Evolutionary conservation across 2,113 vertebrate genomes (phyloP), one percentile per base, ranked within the genome.

Genomic region (Tachycineta bicolor): DNA sequence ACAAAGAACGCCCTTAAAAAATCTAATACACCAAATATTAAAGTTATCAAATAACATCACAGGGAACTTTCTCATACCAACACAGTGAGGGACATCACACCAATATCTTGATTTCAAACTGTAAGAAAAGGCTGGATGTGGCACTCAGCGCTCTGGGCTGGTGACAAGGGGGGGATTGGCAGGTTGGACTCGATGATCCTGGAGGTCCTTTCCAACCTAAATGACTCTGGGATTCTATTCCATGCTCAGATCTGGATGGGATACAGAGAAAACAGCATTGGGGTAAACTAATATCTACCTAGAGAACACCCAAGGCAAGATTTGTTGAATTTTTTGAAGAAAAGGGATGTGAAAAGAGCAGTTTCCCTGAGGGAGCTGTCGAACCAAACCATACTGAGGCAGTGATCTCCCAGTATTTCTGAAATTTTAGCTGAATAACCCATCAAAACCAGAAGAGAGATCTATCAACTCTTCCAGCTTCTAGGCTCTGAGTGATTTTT

Each of bases 231-330:
- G 16, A 24, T 70, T 55, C 24, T 63, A 25, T 29, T 63, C 56
- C 50, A 28, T 21, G 41, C 49, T 47, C 24, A 55, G 14, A 33
- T 26, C 29, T 3, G 1, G 5, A 22, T 12, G 44, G 76, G 44
- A 33, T 4, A 44, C 0, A 59, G 19, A 49, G 24, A 78, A 56
- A 47, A 39, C 0, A 21, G 28, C 31, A 68, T 1, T 34, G 12
- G 34, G 11, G 4, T 23, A 62, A 87, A 49, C 3, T 7, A 25
- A 0, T 44, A 56, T 20, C 73, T 25, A 94, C 21, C 25, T 49
- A 46, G 67, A 81, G 41, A 91, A 55, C 34, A 37, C 9, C 15
- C 33, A 58, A 56, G 41, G 41, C 9, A 52, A 39, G 20, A 34
- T 83, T 55, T 29, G 33, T 8, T 55, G 26, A 20, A 11, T 47